Evolutionary conservation across 1,140 invertebrate genomes (phyloP).

Genomic region (Brachionus koreanus): DNA sequence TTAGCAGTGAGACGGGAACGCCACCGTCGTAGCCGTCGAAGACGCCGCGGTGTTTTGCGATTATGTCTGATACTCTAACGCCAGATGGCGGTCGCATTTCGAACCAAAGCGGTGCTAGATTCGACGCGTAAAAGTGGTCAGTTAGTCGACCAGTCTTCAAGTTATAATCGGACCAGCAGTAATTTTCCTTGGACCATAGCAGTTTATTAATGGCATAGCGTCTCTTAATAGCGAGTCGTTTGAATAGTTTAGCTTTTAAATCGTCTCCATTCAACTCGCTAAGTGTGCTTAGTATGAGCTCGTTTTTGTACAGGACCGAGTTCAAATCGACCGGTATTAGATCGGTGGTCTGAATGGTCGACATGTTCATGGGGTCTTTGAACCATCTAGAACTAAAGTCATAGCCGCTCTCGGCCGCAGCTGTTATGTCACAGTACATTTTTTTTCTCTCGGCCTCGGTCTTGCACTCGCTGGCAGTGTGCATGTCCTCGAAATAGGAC

Average conservation of each 20-base stretch:
- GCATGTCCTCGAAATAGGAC: conserved; percentile 72
- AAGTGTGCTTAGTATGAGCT: conserved; percentile 61
- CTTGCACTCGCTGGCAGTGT: conserved; percentile 30
- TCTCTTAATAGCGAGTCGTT: background rate
- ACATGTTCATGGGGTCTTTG: conserved; percentile 49
- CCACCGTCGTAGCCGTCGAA: conserved; percentile 50
- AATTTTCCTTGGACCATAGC: conserved; percentile 74
- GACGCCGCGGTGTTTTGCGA: background rate
- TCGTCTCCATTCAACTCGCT: conserved; percentile 63
- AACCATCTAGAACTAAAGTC: conserved; percentile 91
- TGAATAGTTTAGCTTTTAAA: background rate
- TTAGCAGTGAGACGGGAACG: conserved; percentile 73
- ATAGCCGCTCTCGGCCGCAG: conserved; percentile 87
- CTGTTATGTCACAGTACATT: conserved; percentile 75
- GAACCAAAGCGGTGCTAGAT: conserved; percentile 78
- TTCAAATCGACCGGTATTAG: conserved; percentile 82
- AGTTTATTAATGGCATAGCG: conserved; percentile 66
- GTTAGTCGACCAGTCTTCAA: conserved; percentile 65
- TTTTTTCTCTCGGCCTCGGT: conserved; percentile 59
- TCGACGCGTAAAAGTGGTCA: conserved; percentile 70
- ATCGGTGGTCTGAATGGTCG: conserved; percentile 61
- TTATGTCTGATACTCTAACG: background rate
- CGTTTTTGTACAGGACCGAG: conserved; percentile 74
- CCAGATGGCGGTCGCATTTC: conserved; percentile 51
- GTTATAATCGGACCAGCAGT: conserved; percentile 82